Percentiles rank a stretch among this genome's conserved stretches.
These are phyloP conservation scores for Lamprologus sp. DNA, from an alignment of 2,113 vertebrate species.

Conservation along the genomic window DNA sequence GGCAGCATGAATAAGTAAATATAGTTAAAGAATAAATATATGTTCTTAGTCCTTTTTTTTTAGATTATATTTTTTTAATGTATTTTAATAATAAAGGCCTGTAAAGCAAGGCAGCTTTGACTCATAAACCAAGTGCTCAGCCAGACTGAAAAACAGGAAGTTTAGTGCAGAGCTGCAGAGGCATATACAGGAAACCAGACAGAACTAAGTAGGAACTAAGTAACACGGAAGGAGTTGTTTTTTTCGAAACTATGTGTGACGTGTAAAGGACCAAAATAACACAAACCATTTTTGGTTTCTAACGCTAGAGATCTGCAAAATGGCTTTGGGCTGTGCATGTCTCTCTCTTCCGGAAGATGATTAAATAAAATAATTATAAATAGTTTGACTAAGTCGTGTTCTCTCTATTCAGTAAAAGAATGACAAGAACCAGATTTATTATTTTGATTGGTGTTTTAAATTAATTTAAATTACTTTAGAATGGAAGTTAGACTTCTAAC, in stretches of 20 bases:
- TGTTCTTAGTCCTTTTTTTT: not conserved
- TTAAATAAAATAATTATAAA: not conserved
- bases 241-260: rapidly evolving
- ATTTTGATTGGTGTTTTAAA: not conserved
- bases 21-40: not conserved
- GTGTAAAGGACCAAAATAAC: not conserved
- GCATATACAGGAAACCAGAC: not conserved
- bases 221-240: not conserved
- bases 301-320: not conserved
- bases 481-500: not conserved
- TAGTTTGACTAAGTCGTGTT: not conserved
- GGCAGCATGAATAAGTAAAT: not conserved
- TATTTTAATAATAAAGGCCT: not conserved
- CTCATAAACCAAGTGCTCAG: not conserved
- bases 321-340: not conserved
- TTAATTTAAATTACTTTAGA: not conserved
- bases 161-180: not conserved
- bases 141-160: not conserved
- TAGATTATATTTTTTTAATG: not conserved
- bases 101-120: not conserved
- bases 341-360: not conserved
- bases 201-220: not conserved
- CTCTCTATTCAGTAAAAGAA: not conserved
- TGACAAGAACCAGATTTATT: not conserved
- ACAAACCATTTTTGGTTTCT: not conserved